Base-by-base conservation (phyloP, 2,888 invertebrate species). In the Chironomus riparius region DNA sequence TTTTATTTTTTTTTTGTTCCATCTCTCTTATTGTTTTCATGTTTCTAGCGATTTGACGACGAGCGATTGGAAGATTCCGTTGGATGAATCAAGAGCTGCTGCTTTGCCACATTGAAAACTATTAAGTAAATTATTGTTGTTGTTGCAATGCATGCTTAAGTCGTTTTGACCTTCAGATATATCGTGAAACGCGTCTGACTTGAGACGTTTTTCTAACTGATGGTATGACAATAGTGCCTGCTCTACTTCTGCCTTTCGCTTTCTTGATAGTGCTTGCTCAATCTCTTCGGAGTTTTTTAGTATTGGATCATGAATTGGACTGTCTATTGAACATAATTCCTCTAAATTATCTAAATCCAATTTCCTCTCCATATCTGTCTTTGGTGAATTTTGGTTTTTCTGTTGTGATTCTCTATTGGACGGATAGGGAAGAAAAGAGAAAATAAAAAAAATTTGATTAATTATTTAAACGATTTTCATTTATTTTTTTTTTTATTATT, bases 301-400 rank as follows among this genome's bases (percentile, higher is more conserved):
- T n/a, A 74, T 74, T 24, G 74, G 74, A 74, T 74, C 74, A 4
- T 68, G 28, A 21, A 73, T 73, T 18, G 74, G 74, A 28, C n/a
- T n/a, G 15, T 74, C 74, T 74, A 74, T 74, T 68, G 68, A 74
- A 65, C 74, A 74, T 38, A 74, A 38, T 65, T 74, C 74, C 22
- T 74, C 74, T 24, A 74, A 47, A 48, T 74, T 74, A 18, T 74
- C 74, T 18, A 74, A 74, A 68, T 74, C 74, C 68, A 74, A 74
- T 61, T 74, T 74, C 24, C 62, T 62, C n/a, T 18, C 74, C 47
- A 62, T 61, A 15, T 21, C 47, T 47, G 24, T 47, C 68, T 74
- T 74, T 74, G 74, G 74, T 62, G 62, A 13, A 15, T 68, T 68
- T 74, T 74, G 74, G 68, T 62, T 68, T 74, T 68, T 15, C 47